Conservation (phyloP, 1,140 invertebrate species). For the Calephelis nemesis region DNA sequence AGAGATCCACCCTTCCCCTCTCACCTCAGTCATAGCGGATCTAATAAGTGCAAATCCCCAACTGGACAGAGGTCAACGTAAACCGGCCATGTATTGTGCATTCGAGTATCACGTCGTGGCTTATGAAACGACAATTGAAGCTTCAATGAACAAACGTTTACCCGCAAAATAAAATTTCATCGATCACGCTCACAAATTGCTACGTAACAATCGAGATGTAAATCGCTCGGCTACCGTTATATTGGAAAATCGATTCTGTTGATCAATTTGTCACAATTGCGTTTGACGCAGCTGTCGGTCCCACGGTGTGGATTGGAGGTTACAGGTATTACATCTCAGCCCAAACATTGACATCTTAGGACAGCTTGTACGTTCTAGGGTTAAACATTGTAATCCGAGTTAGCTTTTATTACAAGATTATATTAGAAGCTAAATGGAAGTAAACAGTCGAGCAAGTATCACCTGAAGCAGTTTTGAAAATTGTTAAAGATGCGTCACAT, state of each 20-base stretch:
- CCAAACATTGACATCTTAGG: slow-evolving; percentile 6
- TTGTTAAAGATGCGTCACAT: too few relatives aligned
- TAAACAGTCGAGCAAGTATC: too few relatives aligned
- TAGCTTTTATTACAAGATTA: too few relatives aligned
- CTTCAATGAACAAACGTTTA: slow-evolving; percentile 66
- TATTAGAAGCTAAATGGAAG: too few relatives aligned
- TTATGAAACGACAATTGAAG: slow-evolving; percentile 74
- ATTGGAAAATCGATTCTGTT: slow-evolving; percentile 41
- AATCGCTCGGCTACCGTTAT: slow-evolving; percentile 71
- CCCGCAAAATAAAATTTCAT: slow-evolving; percentile 68
- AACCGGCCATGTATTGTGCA: slow-evolving; percentile 47
- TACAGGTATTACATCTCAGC: background rate
- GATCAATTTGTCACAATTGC: slow-evolving; percentile 70
- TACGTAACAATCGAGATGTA: slow-evolving; percentile 68
- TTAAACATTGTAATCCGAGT: too few relatives aligned
- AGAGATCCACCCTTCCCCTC: slow-evolving; percentile 44
- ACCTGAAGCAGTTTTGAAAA: too few relatives aligned
- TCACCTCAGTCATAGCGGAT: slow-evolving; percentile 10
- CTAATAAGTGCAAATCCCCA: background rate
- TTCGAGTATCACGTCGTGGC: slow-evolving; percentile 58
- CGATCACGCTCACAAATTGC: slow-evolving; percentile 71
- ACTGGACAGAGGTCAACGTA: slow-evolving; percentile 37
- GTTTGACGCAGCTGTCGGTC: slow-evolving; percentile 63
- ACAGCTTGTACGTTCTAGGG: too few relatives aligned
- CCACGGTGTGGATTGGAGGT: slow-evolving; percentile 47